Evolutionary conservation across 1,140 invertebrate species (phyloP).

Genomic region (Leptinotarsa defecta): DNA sequence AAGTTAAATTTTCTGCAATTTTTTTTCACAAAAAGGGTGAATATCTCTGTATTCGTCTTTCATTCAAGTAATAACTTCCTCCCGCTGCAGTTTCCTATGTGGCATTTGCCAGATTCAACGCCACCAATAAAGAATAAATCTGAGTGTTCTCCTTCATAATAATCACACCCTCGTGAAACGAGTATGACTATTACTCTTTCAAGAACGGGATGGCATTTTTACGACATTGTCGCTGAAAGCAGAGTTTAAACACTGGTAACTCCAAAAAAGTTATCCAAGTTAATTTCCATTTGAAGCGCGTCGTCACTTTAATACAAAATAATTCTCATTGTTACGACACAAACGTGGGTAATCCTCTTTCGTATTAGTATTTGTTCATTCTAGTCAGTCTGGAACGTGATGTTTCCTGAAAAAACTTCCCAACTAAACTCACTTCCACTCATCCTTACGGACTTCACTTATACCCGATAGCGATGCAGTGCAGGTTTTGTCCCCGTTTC

Average conservation of each 20-base stretch:
- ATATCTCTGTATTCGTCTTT: no score
- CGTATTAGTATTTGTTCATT: slow-evolving; percentile 17
- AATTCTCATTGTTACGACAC: slow-evolving; percentile 18
- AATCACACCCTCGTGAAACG: background rate
- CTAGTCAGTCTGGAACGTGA: slow-evolving; percentile 13
- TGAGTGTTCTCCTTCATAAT: background rate
- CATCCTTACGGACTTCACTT: slow-evolving; percentile 7
- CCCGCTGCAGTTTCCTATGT: no score
- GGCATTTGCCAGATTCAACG: no score
- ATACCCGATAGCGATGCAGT: slow-evolving; percentile 1
- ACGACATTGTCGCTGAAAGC: background rate
- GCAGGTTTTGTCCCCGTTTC: background rate
- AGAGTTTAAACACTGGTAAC: background rate
- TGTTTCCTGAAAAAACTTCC: slow-evolving; percentile 7
- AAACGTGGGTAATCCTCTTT: slow-evolving; percentile 12
- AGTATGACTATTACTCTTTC: background rate
- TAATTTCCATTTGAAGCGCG: background rate
- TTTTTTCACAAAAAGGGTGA: no score
- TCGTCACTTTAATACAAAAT: slow-evolving; percentile 14
- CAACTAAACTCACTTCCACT: slow-evolving; percentile 10
- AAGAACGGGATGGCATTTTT: background rate
- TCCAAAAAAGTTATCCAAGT: background rate
- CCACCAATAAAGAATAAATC: no score
- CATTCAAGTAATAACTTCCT: background rate
- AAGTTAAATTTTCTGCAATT: no score